Evolutionary conservation across 2,113 vertebrate species (phyloP).

Genomic region (Hyaena hyaena): DNA sequence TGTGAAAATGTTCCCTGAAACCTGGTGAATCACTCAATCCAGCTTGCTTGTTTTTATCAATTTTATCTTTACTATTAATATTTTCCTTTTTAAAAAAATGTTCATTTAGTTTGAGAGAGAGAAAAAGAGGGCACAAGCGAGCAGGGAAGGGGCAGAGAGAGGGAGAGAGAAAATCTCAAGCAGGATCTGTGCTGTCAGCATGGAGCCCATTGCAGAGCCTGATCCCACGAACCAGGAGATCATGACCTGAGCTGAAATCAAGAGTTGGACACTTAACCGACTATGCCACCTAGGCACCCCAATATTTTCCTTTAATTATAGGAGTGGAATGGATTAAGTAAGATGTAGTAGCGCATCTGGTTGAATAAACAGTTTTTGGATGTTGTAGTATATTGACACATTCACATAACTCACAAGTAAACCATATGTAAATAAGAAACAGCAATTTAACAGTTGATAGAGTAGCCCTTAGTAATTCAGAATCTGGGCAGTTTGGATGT

Average conservation of each 20-base stretch:
- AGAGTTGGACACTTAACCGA: too few relatives aligned
- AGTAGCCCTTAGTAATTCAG: neutral
- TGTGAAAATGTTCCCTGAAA: constrained; percentile 1
- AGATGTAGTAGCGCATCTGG: neutral
- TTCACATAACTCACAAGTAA: neutral
- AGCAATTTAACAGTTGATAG: neutral
- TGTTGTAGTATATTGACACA: neutral
- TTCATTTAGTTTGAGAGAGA: too few relatives aligned
- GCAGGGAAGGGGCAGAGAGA: too few relatives aligned
- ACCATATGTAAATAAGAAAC: neutral
- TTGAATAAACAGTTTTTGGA: neutral
- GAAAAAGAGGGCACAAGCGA: too few relatives aligned
- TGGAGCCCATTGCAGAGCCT: too few relatives aligned
- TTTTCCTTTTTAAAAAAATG: neutral
- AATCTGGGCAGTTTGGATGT: neutral
- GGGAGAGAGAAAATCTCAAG: too few relatives aligned
- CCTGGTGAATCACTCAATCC: neutral
- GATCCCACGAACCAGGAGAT: too few relatives aligned
- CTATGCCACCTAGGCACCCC: too few relatives aligned
- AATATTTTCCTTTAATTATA: neutral
- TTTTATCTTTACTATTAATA: constrained; percentile 21
- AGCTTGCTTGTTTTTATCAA: constrained; percentile 7
- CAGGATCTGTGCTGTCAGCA: too few relatives aligned
- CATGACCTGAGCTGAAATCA: too few relatives aligned
- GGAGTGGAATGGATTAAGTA: neutral